phyloP scores from a whole-genome alignment of 2,113 vertebrate genomes.

The Galeopterus variegatus region DNA sequence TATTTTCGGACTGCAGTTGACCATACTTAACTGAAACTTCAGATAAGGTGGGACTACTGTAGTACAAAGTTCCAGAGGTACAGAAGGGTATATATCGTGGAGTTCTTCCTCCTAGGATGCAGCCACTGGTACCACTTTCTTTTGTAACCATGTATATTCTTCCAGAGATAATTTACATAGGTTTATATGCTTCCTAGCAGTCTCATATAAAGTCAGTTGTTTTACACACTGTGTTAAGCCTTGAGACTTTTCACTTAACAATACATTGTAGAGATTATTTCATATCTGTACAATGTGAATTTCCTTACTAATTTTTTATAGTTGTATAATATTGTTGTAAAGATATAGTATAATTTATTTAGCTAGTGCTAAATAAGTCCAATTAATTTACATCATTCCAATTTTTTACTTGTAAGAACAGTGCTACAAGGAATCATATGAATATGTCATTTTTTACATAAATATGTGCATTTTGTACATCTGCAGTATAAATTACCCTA shows the following conservation, averaged over 20 bases:
- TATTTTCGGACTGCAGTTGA: too few species aligned
- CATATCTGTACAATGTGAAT: not conserved
- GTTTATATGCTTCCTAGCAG: not conserved
- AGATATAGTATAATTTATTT: conserved; percentile 25
- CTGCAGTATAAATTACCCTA: conserved; percentile 10
- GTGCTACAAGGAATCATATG: not conserved
- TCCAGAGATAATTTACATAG: not conserved
- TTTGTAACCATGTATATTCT: conserved; percentile 28
- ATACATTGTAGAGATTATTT: not conserved
- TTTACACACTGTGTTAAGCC: not conserved
- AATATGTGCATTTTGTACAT: not conserved
- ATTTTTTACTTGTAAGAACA: conserved; percentile 16
- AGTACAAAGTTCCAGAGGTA: not conserved
- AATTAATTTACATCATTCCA: not conserved
- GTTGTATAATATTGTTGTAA: conserved; percentile 15
- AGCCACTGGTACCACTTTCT: not conserved
- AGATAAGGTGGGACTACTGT: not conserved
- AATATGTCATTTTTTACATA: not conserved
- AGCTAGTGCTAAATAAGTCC: not conserved
- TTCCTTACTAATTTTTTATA: conserved; percentile 38
- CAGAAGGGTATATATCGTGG: not conserved
- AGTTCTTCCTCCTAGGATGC: not conserved
- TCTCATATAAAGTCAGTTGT: not conserved
- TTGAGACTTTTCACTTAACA: not conserved
- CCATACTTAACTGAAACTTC: too few species aligned